Conservation (phyloP, 2,797 vertebrate species). For the Xiphorhynchus erythropygius region DNA sequence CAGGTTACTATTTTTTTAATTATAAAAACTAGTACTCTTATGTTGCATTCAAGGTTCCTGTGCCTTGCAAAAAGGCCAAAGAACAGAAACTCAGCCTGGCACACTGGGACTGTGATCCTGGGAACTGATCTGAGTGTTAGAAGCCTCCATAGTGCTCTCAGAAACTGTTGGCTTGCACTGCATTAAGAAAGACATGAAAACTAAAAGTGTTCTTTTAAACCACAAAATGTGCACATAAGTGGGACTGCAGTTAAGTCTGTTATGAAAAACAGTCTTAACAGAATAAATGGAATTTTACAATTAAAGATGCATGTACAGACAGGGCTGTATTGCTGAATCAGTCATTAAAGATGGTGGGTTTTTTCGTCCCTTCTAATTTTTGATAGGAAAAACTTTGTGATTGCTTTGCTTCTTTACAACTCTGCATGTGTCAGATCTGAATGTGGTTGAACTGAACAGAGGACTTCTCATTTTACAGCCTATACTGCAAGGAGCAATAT, state of each 20-base stretch:
- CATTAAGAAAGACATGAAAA: background rate
- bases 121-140: background rate
- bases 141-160: background rate
- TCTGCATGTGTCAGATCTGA: background rate
- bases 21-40: background rate
- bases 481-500: background rate
- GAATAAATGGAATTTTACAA: background rate
- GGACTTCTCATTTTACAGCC: conserved; percentile 11
- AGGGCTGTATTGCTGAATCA: background rate
- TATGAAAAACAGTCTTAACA: background rate
- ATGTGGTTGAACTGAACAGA: background rate
- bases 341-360: background rate
- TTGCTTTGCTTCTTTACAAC: background rate
- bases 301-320: background rate
- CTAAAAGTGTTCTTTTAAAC: conserved; percentile 2
- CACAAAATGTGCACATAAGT: background rate
- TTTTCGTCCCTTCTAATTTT: background rate
- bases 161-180: background rate
- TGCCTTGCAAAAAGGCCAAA: background rate
- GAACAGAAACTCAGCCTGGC: background rate
- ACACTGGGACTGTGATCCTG: background rate
- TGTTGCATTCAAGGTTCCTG: background rate
- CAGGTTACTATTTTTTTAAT: background rate
- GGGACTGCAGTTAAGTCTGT: background rate
- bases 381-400: background rate